Evolutionary conservation across 2,888 invertebrate species (phyloP).

Genomic region (Conistra vaccinii): DNA sequence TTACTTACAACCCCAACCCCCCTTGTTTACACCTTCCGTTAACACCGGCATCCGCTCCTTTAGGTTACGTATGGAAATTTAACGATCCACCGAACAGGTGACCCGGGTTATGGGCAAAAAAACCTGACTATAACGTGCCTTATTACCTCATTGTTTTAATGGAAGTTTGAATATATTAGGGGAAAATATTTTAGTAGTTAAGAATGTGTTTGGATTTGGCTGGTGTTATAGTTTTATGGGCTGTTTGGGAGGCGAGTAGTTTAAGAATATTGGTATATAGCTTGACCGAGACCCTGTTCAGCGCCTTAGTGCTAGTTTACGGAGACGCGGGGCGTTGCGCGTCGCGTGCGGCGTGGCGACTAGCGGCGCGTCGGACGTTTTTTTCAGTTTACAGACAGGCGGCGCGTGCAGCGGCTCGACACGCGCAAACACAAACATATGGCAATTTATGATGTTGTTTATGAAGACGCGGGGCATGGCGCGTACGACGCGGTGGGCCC

Average conservation of each 20-base stretch:
- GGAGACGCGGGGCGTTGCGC: too few relatives aligned
- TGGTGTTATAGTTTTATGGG: background rate
- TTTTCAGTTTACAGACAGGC: too few relatives aligned
- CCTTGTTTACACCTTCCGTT: slow-evolving; percentile 70
- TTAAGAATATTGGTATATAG: too few relatives aligned
- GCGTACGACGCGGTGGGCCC: too few relatives aligned
- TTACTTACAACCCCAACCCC: slow-evolving; percentile 7
- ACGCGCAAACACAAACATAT: too few relatives aligned
- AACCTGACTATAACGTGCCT: slow-evolving; percentile 31
- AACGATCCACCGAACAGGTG: slow-evolving; percentile 64
- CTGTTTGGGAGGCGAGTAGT: background rate
- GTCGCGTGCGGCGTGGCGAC: too few relatives aligned
- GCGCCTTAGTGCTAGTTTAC: too few relatives aligned
- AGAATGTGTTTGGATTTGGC: background rate
- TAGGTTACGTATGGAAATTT: slow-evolving; percentile 71
- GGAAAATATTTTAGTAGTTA: background rate
- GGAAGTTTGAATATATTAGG: slow-evolving; percentile 17
- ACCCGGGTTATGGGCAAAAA: slow-evolving; percentile 41
- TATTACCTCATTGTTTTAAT: slow-evolving; percentile 40
- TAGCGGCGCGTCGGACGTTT: too few relatives aligned
- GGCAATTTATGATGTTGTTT: too few relatives aligned
- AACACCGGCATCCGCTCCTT: slow-evolving; percentile 42
- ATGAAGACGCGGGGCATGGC: too few relatives aligned
- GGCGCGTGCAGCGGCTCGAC: too few relatives aligned
- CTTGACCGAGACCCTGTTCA: too few relatives aligned